Base-by-base conservation (phyloP, 2,113 vertebrate genomes). In the Alethe castanea region DNA sequence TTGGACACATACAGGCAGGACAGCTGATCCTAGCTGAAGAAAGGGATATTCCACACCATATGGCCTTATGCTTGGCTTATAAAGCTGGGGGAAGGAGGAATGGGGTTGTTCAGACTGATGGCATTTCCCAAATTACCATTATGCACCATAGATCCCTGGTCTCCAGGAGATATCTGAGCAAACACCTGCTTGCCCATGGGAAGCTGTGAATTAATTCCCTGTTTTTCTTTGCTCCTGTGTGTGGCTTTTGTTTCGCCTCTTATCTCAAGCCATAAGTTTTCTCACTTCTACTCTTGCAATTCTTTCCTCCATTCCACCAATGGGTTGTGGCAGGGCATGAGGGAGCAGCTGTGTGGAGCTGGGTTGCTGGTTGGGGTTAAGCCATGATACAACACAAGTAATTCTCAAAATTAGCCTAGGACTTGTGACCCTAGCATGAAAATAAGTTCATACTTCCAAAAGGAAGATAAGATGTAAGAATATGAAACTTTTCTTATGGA, bases 121-220 rank as follows among this genome's bases (percentile, higher is more conserved):
- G 6, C 1, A 0, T 59, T 69, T 78, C 28, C 54, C 6, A 29
- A n/a, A 28, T 44, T 31, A 19, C 14, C 0, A 0, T 22, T 50
- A 11, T 22, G 19, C 0, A 0, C 20, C n/a, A 19, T 38, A 23
- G 3, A 14, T 59, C 33, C 45, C 64, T 70, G 38, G 4, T 24
- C 10, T 70, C 19, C 10, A 4, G 47, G 24, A 40, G 24, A 47
- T 14, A 24, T 11, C 29, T 62, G 40, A 70, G 20, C 19, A 47
- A 61, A n/a, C 28, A 54, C 12, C 16, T 38, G 12, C 40, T 23
- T 45, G 40, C 19, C 12, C 15, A 14, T 4, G 4, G 28, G 14
- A 28, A 54, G 8, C 7, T 0, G 0, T n/a, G 16, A 71, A 40
- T 40, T 14, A 48, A 42, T 35, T 42, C 20, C 6, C 11, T 40